Evolutionary conservation across 2,888 invertebrate genomes (phyloP).

Genomic region (Drosophila lutescens): DNA sequence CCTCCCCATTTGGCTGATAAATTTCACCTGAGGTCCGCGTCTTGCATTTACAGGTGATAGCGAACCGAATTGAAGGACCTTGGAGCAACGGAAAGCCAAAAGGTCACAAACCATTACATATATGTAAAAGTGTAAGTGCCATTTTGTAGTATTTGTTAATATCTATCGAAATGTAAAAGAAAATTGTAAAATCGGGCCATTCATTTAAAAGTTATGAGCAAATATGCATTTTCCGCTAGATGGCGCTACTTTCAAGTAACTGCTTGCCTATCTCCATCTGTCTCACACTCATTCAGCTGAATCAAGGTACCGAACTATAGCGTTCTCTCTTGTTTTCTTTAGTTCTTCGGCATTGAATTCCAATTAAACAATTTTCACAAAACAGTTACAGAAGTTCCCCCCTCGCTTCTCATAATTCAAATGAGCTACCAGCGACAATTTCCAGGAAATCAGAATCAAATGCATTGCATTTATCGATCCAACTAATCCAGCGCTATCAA

Average conservation of each 20-base stretch:
- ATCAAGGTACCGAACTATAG: too few species aligned
- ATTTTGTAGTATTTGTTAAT: too few species aligned
- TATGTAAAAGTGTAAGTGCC: too few species aligned
- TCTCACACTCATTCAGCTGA: too few species aligned
- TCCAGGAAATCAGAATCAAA: conserved; percentile 35
- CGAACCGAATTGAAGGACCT: not conserved
- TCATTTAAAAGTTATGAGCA: too few species aligned
- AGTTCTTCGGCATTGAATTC: too few species aligned
- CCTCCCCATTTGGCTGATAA: conserved; percentile 11
- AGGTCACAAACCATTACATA: not conserved
- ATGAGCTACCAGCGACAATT: conserved; percentile 8
- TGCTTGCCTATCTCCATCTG: too few species aligned
- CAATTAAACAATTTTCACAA: not conserved
- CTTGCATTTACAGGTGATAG: conserved; percentile 25
- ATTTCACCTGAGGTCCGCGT: conserved; percentile 18
- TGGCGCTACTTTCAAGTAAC: too few species aligned
- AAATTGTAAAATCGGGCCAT: too few species aligned
- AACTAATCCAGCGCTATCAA: conserved; percentile 44
- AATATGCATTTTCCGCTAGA: too few species aligned
- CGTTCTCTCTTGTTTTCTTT: too few species aligned
- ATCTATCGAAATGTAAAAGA: too few species aligned
- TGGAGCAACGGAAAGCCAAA: not conserved
- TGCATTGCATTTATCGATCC: conserved; percentile 37
- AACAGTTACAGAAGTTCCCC: not conserved
- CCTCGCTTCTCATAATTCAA: conserved; percentile 15